These are phyloP conservation scores for Tenebrio molitor DNA, from an alignment of 1,140 invertebrate genomes.

Conservation along the genomic window DNA sequence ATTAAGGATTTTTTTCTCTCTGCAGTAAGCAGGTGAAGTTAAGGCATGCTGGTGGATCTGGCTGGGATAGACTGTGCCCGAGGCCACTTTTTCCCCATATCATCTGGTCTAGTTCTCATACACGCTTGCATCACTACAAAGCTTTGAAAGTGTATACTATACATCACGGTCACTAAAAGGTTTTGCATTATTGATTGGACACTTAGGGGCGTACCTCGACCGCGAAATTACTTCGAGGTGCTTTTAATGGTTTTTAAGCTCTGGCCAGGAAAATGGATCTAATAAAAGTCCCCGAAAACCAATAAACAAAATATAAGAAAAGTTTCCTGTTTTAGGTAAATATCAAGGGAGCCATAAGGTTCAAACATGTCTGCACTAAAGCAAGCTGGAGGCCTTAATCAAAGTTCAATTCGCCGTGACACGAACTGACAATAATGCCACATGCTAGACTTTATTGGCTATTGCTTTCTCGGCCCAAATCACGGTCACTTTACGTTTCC, in stretches of 20 bases:
- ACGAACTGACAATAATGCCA: slow-evolving; percentile 59
- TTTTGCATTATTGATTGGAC: slow-evolving; percentile 39
- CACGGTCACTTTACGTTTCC: slow-evolving; percentile 29
- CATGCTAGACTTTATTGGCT: slow-evolving; percentile 54
- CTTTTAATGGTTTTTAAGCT: slow-evolving; percentile 33
- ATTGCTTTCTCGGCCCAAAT: slow-evolving; percentile 45
- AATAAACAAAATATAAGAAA: slow-evolving; percentile 47
- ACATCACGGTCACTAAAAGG: slow-evolving; percentile 38
- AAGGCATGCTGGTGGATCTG: slow-evolving; percentile 23
- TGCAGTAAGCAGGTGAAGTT: slow-evolving; percentile 33
- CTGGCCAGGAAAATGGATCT: slow-evolving; percentile 17
- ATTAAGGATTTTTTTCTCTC: slow-evolving; percentile 17
- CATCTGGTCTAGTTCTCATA: slow-evolving; percentile 38
- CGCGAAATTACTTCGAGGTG: slow-evolving; percentile 35
- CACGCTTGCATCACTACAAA: slow-evolving; percentile 26
- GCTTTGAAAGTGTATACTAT: slow-evolving; percentile 32
- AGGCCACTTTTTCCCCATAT: slow-evolving; percentile 38
- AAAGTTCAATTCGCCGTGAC: slow-evolving; percentile 59
- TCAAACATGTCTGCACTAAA: slow-evolving; percentile 50
- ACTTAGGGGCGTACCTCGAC: slow-evolving; percentile 19
- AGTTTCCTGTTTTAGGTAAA: slow-evolving; percentile 54
- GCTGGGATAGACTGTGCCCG: slow-evolving; percentile 22
- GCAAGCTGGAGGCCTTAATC: slow-evolving; percentile 54
- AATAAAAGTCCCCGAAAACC: slow-evolving; percentile 38
- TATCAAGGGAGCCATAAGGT: slow-evolving; percentile 53